phyloP scores from a whole-genome alignment of 2,113 vertebrate species.

The Sialia sialis region DNA sequence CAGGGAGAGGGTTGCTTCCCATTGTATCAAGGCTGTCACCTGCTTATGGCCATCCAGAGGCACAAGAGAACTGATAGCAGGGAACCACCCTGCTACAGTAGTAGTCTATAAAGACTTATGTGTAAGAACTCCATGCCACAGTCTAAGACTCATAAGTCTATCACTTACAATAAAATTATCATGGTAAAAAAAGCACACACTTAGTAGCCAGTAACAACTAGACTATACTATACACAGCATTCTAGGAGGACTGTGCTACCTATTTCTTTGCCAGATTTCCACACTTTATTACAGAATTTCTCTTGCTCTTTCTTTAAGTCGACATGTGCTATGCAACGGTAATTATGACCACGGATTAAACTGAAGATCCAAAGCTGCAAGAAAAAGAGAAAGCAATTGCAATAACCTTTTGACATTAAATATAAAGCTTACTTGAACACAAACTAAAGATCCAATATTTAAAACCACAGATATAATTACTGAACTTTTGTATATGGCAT shows the following conservation, averaged over 20 bases:
- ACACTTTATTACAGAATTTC: slow-evolving; percentile 53
- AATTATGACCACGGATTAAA: slow-evolving; percentile 70
- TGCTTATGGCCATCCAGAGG: rapidly evolving
- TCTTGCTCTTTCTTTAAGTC: slow-evolving; percentile 77
- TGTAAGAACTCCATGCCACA: background rate
- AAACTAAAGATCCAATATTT: background rate
- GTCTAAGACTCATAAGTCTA: background rate
- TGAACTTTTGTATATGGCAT: background rate
- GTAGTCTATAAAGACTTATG: background rate
- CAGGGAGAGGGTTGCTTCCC: background rate
- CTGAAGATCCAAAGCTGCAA: slow-evolving; percentile 86
- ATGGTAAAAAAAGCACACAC: background rate
- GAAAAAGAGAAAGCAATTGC: background rate
- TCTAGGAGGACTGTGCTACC: slow-evolving; percentile 29
- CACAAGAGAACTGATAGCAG: background rate
- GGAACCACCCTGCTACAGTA: background rate
- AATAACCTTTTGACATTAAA: background rate
- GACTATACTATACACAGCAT: background rate
- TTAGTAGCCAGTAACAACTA: background rate
- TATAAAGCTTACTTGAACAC: background rate
- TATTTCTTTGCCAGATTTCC: background rate
- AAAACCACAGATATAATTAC: background rate
- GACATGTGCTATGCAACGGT: slow-evolving; percentile 71
- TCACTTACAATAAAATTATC: background rate
- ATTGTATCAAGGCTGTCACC: background rate